Percentiles rank a stretch among this genome's conserved stretches.
phyloP scores from a whole-genome alignment of 1,140 invertebrate species.

The Brachionus angularis region DNA sequence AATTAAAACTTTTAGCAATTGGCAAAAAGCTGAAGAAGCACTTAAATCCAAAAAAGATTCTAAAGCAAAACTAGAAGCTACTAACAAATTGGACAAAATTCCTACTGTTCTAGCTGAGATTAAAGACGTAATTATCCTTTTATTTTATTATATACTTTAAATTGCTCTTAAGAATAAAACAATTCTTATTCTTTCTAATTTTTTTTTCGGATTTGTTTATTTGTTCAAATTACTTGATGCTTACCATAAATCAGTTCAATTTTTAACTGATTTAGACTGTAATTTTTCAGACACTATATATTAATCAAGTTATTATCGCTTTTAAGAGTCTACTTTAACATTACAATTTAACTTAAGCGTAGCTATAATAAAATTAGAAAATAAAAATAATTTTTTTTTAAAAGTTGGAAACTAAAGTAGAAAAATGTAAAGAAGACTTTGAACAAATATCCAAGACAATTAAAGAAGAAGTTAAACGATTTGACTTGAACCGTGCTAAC shows the following conservation, averaged over 20 bases:
- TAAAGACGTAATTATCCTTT: not conserved
- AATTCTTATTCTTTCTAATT: slow-evolving; percentile 43
- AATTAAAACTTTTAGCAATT: slow-evolving; percentile 93
- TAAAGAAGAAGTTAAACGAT: slow-evolving; percentile 86
- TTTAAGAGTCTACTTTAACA: no score
- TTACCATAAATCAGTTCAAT: not conserved
- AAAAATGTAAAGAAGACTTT: slow-evolving; percentile 91
- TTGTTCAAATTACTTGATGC: no score
- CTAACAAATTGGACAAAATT: slow-evolving; percentile 49
- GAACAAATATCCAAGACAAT: slow-evolving; percentile 92
- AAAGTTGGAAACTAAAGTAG: slow-evolving; percentile 93
- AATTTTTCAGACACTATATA: no score
- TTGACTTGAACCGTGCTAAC: slow-evolving; percentile 77
- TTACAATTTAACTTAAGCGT: no score
- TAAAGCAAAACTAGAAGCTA: slow-evolving; percentile 83
- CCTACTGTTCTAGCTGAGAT: slow-evolving; percentile 1
- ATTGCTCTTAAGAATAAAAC: not conserved
- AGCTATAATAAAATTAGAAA: no score
- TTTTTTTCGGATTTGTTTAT: no score
- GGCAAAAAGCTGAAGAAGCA: slow-evolving; percentile 91
- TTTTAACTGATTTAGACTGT: no score
- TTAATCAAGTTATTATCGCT: no score
- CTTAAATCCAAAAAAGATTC: slow-evolving; percentile 87
- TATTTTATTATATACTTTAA: no score
- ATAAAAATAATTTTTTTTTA: slow-evolving; percentile 60